Evolutionary conservation across 2,888 invertebrate genomes (phyloP).

Genomic region (Stratiomys singularior): DNA sequence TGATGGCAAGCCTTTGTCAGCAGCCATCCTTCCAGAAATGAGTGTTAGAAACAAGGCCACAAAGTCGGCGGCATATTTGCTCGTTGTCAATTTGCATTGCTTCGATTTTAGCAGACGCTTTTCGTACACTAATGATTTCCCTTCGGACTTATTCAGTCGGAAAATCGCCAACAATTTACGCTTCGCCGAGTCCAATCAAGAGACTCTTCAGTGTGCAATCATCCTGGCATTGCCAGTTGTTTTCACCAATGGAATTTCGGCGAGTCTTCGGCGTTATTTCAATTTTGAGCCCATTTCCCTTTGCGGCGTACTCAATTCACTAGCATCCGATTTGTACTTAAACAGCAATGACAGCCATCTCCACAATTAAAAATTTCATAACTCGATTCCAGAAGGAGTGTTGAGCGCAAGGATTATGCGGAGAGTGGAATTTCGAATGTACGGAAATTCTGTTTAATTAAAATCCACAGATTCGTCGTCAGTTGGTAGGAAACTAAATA

Average conservation of each 20-base stretch:
- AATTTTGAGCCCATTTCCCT: neutral
- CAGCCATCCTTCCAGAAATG: too few relatives aligned
- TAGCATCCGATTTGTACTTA: constrained; percentile 21
- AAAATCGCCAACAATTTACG: constrained; percentile 45
- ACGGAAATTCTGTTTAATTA: constrained; percentile 42
- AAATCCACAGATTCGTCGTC: constrained; percentile 43
- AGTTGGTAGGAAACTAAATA: constrained; percentile 32
- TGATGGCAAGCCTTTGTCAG: too few relatives aligned
- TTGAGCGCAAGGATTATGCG: too few relatives aligned
- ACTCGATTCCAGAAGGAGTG: constrained; percentile 31
- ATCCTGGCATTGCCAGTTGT: constrained; percentile 1
- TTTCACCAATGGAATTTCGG: neutral
- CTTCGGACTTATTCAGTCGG: constrained; percentile 38
- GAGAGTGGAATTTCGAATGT: neutral
- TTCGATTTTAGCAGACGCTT: neutral
- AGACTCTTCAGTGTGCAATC: constrained; percentile 27
- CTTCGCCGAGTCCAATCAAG: constrained; percentile 32
- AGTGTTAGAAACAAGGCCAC: too few relatives aligned
- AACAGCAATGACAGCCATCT: constrained; percentile 40
- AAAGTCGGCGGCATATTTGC: too few relatives aligned
- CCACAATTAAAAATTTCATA: constrained; percentile 43
- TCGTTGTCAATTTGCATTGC: neutral
- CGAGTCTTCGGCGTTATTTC: neutral
- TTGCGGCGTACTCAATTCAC: constrained; percentile 1
- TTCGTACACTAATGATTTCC: constrained; percentile 45